These are phyloP conservation scores for Crotalus helleri DNA, from an alignment of 2,113 vertebrate species.

Conservation along the genomic window DNA sequence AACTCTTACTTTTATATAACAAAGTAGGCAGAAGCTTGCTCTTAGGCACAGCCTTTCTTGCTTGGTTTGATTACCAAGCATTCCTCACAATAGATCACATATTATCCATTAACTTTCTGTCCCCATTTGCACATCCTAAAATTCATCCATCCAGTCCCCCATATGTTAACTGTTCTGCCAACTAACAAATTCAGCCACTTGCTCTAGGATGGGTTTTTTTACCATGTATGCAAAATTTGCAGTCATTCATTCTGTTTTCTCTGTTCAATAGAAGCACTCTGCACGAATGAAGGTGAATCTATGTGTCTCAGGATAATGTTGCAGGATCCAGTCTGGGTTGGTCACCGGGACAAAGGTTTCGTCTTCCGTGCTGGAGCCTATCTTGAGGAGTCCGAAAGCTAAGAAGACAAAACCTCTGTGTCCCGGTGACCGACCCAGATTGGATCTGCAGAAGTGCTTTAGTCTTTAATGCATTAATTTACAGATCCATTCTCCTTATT, in stretches of 20 bases:
- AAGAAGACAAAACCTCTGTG: no score
- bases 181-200: neutral
- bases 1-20: neutral
- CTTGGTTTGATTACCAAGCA: neutral
- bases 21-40: neutral
- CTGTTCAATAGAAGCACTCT: neutral
- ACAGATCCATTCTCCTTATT: neutral
- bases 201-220: neutral
- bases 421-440: no score
- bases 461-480: neutral
- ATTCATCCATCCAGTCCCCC: neutral
- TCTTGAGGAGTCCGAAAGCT: no score
- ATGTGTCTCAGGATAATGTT: no score
- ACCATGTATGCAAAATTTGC: neutral
- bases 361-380: no score
- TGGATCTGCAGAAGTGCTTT: neutral
- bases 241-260: neutral
- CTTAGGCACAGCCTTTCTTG: neutral
- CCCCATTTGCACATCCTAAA: neutral
- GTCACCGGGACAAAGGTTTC: no score
- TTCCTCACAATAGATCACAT: neutral
- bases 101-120: neutral
- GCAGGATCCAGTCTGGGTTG: no score
- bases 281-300: no score
- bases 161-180: neutral